Percentiles rank a stretch among this genome's conserved stretches.
Conservation (phyloP, 2,888 invertebrate genomes). For the Neoscelio sp. region DNA sequence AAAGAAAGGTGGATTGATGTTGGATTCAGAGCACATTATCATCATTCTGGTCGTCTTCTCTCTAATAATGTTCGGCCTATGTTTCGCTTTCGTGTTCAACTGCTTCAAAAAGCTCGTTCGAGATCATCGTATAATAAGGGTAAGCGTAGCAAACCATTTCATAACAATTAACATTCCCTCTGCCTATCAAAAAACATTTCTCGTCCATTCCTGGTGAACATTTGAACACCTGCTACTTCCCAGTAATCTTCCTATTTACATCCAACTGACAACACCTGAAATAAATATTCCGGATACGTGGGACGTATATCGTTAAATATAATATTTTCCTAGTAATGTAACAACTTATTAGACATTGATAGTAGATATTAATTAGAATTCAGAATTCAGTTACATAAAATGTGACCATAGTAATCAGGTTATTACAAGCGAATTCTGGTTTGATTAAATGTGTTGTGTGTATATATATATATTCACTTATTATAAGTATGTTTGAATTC, state of each 20-base stretch:
- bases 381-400: no score
- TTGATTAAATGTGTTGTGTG: no score
- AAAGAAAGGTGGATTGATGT: constrained; percentile 55
- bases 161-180: constrained; percentile 1
- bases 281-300: constrained; percentile 1
- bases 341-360: no score
- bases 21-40: constrained; percentile 89
- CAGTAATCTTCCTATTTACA: not conserved
- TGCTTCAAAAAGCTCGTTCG: constrained; percentile 93
- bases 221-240: constrained; percentile 4
- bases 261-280: not conserved
- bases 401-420: no score
- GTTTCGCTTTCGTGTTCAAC: constrained; percentile 94
- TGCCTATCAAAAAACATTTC: not conserved
- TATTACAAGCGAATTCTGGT: no score
- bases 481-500: no score
- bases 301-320: not conserved
- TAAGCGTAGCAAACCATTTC: constrained; percentile 82
- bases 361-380: no score
- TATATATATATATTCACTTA: no score
- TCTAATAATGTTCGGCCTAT: constrained; percentile 94
- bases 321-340: no score
- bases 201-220: not conserved
- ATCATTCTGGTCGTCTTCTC: constrained; percentile 95
- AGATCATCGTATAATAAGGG: constrained; percentile 94